Percentiles rank a stretch among this genome's conserved stretches.
These are phyloP conservation scores for Heliornis fulica DNA, from an alignment of 2,113 vertebrate species.

Conservation along the genomic window DNA sequence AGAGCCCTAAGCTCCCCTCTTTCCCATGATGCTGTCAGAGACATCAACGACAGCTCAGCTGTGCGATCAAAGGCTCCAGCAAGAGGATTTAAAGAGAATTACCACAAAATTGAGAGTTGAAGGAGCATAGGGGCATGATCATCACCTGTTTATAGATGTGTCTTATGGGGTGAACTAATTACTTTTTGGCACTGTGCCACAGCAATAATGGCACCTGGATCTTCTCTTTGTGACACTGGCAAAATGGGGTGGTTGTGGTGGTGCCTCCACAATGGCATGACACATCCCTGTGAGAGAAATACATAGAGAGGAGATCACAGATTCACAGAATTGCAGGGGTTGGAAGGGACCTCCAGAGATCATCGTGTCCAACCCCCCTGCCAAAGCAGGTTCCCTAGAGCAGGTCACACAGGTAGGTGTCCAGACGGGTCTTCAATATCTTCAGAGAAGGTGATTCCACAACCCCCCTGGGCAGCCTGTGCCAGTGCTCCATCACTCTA, in stretches of 20 bases:
- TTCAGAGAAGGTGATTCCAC: no score
- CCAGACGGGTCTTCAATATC: no score
- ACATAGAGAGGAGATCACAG: fast-evolving
- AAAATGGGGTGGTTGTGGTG: background rate
- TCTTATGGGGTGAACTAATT: background rate
- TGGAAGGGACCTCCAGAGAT: no score
- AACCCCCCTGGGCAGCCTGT: no score
- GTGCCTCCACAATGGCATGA: background rate
- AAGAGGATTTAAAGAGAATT: constrained; percentile 40
- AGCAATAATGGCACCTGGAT: background rate
- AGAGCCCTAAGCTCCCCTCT: constrained; percentile 40
- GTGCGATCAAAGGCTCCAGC: constrained; percentile 22
- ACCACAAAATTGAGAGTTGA: background rate
- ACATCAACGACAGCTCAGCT: constrained; percentile 13
- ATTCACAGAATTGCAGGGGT: no score
- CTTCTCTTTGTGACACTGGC: background rate
- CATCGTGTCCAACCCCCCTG: no score
- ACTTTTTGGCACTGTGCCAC: background rate
- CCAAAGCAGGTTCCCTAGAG: no score
- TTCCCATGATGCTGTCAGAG: constrained; percentile 51
- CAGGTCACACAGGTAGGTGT: no score
- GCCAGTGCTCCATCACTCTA: no score
- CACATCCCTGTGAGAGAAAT: background rate
- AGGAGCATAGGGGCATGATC: background rate
- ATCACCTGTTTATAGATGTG: background rate